phyloP scores from a whole-genome alignment of 2,797 vertebrate species.

The Macrochelys suwanniensis region DNA sequence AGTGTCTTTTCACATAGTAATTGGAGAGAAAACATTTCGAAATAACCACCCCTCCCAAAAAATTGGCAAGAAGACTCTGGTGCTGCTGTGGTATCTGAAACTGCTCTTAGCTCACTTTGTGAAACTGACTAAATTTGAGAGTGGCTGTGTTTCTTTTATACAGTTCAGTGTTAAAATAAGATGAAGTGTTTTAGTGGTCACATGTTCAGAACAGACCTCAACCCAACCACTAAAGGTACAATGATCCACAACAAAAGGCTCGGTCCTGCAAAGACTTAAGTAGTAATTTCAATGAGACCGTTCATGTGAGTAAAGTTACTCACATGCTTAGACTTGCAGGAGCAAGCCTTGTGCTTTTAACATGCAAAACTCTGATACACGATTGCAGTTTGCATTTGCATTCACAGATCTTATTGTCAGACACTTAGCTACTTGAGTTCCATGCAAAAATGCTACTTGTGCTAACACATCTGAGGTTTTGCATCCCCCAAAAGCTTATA shows the following conservation, averaged over 20 bases:
- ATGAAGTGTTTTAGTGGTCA: too few relatives aligned
- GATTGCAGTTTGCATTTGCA: not conserved
- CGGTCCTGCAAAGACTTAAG: not conserved
- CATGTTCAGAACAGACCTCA: not conserved
- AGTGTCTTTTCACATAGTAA: too few relatives aligned
- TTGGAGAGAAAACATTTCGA: too few relatives aligned
- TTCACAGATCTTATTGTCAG: not conserved
- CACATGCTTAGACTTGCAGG: not conserved
- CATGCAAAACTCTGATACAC: not conserved
- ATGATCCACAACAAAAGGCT: not conserved
- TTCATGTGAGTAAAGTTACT: not conserved
- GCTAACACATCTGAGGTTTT: not conserved
- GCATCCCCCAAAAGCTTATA: not conserved
- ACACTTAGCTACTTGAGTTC: not conserved
- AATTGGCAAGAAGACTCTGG: too few relatives aligned
- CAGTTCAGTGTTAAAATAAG: too few relatives aligned
- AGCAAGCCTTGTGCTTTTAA: not conserved
- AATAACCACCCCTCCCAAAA: too few relatives aligned
- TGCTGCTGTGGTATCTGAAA: too few relatives aligned
- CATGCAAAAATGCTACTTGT: not conserved
- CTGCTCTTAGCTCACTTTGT: too few relatives aligned
- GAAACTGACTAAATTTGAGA: too few relatives aligned
- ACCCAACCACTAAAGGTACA: not conserved
- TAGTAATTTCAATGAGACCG: not conserved
- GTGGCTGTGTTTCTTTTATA: too few relatives aligned